A percentile compares a stretch with the other conserved stretches of the same genome.
phyloP scores from a whole-genome alignment of 2,113 vertebrate genomes.

The Propithecus coquereli region DNA sequence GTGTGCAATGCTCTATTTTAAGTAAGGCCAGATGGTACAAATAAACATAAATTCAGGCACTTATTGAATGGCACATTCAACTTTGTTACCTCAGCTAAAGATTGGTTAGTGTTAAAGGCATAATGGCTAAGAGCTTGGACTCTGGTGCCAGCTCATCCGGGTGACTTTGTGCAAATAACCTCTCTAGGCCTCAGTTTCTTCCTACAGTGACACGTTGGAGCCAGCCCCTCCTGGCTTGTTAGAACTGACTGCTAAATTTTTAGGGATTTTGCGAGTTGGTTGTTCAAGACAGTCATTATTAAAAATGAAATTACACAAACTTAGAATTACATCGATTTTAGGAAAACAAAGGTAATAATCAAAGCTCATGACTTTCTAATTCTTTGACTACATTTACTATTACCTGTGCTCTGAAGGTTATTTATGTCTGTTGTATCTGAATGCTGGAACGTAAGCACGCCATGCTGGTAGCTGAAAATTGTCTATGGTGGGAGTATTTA shows the following conservation, averaged over 20 bases:
- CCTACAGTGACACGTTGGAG: fast-evolving
- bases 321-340: background rate
- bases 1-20: background rate
- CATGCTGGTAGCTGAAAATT: background rate
- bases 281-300: background rate
- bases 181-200: background rate
- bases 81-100: background rate
- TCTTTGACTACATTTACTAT: background rate
- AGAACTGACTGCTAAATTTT: background rate
- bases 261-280: background rate
- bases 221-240: background rate
- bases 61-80: background rate
- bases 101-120: background rate
- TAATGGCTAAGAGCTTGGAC: background rate
- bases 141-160: background rate
- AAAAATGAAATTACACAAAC: background rate
- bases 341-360: background rate
- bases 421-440: fast-evolving
- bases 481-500: fast-evolving
- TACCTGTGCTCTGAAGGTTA: background rate
- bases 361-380: background rate
- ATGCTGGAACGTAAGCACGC: background rate
- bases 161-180: no score
- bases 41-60: background rate
- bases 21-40: background rate